phyloP scores from a whole-genome alignment of 2,888 invertebrate species.

The Protodeltote pygarga region DNA sequence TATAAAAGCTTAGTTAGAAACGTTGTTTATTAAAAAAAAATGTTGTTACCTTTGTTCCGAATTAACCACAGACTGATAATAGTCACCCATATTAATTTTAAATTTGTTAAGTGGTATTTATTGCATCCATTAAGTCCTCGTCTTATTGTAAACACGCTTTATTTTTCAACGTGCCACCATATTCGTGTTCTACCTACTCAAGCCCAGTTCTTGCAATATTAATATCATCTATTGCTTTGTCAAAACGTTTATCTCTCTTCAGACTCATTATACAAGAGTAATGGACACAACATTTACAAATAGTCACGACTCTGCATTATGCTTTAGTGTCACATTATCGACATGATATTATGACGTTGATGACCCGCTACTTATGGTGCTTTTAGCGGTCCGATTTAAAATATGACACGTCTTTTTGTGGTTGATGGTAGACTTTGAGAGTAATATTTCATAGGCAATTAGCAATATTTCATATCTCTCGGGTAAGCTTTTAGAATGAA shows the following conservation, averaged over 20 bases:
- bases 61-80: no score
- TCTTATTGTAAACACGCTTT: no score
- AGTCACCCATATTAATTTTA: no score
- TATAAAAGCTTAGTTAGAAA: no score
- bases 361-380: constrained; percentile 49
- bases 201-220: constrained; percentile 39
- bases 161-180: constrained; percentile 21
- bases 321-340: constrained; percentile 56
- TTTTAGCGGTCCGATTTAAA: constrained; percentile 50
- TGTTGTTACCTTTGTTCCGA: no score
- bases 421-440: constrained; percentile 28
- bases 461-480: constrained; percentile 50
- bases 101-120: no score
- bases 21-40: no score
- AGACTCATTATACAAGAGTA: constrained; percentile 61
- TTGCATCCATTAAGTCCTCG: no score
- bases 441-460: constrained; percentile 50
- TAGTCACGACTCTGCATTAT: constrained; percentile 66
- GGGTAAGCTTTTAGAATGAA: constrained; percentile 44
- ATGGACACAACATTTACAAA: constrained; percentile 67
- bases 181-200: constrained; percentile 22
- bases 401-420: constrained; percentile 51
- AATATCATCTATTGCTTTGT: constrained; percentile 56
- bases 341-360: constrained; percentile 56
- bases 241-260: constrained; percentile 50